Conservation (phyloP, 2,888 invertebrate species). For the Trissoscelio sp. region DNA sequence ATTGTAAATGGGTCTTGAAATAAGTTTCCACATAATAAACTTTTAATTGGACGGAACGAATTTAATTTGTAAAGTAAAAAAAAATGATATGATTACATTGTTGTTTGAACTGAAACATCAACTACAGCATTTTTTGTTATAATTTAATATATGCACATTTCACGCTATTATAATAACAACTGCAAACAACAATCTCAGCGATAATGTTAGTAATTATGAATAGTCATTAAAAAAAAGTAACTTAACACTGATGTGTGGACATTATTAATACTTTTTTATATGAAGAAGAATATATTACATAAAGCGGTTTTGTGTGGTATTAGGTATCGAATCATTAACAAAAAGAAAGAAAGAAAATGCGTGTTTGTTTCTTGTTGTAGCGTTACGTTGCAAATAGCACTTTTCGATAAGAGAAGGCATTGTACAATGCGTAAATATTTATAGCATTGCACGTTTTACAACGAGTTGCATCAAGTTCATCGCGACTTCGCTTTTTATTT, state of each 20-base stretch:
- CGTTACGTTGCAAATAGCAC: slow-evolving; percentile 7
- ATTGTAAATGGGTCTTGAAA: slow-evolving; percentile 7
- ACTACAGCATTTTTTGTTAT: background rate
- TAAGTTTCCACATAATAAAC: background rate
- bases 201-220: background rate
- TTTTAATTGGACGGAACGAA: slow-evolving; percentile 1
- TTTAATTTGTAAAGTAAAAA: too few species aligned
- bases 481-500: background rate
- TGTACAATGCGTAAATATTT: slow-evolving; percentile 29
- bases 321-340: background rate
- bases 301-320: background rate
- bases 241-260: background rate
- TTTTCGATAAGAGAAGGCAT: slow-evolving; percentile 27
- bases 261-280: background rate
- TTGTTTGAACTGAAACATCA: too few species aligned
- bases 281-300: background rate
- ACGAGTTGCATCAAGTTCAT: slow-evolving; percentile 23
- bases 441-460: slow-evolving; percentile 14
- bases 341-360: background rate
- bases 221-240: background rate
- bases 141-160: background rate
- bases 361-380: background rate
- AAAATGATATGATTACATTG: too few species aligned
- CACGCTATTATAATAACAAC: background rate
- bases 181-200: background rate